These are phyloP conservation scores for Lethrus apterus DNA, from an alignment of 1,140 invertebrate genomes.

Conservation along the genomic window DNA sequence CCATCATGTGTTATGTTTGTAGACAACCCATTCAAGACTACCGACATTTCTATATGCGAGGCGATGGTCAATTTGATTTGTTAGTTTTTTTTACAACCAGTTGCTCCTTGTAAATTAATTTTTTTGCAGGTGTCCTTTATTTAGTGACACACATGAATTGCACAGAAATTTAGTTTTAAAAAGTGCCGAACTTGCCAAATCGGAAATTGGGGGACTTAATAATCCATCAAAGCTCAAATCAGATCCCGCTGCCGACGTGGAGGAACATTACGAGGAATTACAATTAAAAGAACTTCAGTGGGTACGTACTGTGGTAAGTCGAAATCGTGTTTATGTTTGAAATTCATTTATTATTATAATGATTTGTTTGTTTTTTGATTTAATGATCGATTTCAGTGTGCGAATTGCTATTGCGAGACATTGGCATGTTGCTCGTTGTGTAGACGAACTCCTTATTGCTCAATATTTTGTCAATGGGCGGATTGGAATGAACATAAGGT, in stretches of 20 bases:
- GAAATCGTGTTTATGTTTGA: constrained; percentile 2
- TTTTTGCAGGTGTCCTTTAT: constrained; percentile 29
- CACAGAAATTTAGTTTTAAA: constrained; percentile 24
- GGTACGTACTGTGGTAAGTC: background rate
- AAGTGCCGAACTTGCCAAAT: constrained; percentile 30
- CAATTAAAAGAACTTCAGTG: too few relatives aligned
- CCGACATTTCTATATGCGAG: constrained; percentile 54
- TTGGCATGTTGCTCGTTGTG: too few relatives aligned
- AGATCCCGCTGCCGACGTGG: too few relatives aligned
- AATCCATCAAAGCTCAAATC: constrained; percentile 26
- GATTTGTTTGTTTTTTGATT: too few relatives aligned
- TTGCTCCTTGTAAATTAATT: constrained; percentile 8
- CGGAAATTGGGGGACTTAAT: constrained; percentile 24
- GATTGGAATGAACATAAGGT: too few relatives aligned
- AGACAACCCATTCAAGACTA: constrained; percentile 51
- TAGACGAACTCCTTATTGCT: too few relatives aligned
- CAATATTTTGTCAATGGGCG: too few relatives aligned
- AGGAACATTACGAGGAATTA: too few relatives aligned
- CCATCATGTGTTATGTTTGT: constrained; percentile 63
- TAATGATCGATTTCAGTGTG: too few relatives aligned
- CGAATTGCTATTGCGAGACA: too few relatives aligned
- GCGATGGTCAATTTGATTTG: constrained; percentile 29
- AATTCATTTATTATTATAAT: background rate
- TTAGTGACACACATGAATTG: constrained; percentile 26
- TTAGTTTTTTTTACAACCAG: constrained; percentile 10